Conservation (phyloP, 2,797 vertebrate genomes). For the Hipposideros larvatus region DNA sequence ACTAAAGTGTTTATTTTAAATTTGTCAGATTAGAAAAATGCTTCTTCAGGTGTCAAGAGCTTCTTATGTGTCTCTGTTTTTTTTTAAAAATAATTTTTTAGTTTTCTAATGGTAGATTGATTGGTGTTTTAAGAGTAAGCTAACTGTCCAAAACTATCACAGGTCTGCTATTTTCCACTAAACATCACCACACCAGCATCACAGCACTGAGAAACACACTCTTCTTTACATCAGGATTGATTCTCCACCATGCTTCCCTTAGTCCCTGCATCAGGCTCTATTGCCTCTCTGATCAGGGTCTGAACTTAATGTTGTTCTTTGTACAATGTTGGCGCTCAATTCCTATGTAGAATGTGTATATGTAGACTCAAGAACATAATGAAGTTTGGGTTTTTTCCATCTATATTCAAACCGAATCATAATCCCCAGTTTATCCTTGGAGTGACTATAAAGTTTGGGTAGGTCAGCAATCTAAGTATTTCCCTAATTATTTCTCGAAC, state of each 20-base stretch:
- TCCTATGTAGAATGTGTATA: neutral
- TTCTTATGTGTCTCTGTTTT: constrained; percentile 24
- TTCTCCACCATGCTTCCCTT: neutral
- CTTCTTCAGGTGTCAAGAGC: constrained; percentile 55
- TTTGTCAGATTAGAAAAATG: constrained; percentile 68
- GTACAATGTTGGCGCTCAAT: neutral
- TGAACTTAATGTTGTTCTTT: constrained; percentile 46
- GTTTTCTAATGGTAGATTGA: constrained; percentile 48
- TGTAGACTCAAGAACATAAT: neutral
- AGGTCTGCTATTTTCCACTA: neutral
- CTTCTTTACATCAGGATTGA: neutral
- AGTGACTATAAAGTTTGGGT: neutral
- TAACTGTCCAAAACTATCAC: constrained; percentile 37
- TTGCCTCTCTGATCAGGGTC: neutral
- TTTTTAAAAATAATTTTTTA: constrained; percentile 10
- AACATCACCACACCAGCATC: neutral
- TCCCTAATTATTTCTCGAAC: neutral
- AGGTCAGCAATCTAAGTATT: neutral
- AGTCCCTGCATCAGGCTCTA: neutral
- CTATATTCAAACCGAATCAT: neutral
- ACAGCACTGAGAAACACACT: neutral
- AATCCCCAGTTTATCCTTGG: neutral
- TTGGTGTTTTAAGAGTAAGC: constrained; percentile 62
- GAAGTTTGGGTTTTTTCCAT: neutral
- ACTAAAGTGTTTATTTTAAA: constrained; percentile 55